These are phyloP conservation scores for Nothobranchius furzeri DNA, from an alignment of 2,113 vertebrate species.

Conservation along the genomic window DNA sequence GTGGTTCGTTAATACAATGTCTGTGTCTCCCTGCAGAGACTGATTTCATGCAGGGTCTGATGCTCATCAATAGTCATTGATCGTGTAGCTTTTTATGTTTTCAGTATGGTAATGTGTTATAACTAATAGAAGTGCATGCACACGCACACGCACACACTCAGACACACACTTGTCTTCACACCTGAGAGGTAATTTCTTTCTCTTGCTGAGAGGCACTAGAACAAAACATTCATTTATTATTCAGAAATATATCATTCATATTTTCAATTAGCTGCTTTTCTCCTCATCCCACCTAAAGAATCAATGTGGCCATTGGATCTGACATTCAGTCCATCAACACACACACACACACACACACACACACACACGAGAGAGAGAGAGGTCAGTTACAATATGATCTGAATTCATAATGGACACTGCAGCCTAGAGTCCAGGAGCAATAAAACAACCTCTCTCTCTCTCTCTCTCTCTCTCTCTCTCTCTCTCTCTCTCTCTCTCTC, in stretches of 20 bases:
- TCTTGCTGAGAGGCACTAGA: constrained; percentile 65
- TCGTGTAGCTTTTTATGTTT: constrained; percentile 47
- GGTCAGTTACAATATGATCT: constrained; percentile 63
- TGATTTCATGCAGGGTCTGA: constrained; percentile 39
- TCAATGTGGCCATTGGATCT: constrained; percentile 64
- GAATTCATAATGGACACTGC: constrained; percentile 53
- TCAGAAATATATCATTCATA: constrained; percentile 77
- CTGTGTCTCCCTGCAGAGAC: constrained; percentile 29
- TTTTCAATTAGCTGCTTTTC: constrained; percentile 74
- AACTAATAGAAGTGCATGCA: constrained; percentile 49
- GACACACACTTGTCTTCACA: constrained; percentile 44
- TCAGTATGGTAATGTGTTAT: constrained; percentile 61
- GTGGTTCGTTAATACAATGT: constrained; percentile 16
- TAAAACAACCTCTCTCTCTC: not conserved
- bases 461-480: no score
- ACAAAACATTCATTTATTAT: constrained; percentile 78
- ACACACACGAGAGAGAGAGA: constrained; percentile 29
- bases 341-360: constrained; percentile 14
- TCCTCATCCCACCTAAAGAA: constrained; percentile 69
- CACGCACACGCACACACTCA: constrained; percentile 31
- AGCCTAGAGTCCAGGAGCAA: constrained; percentile 13
- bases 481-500: no score
- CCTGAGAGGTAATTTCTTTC: constrained; percentile 73
- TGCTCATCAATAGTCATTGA: constrained; percentile 71
- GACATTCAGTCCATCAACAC: constrained; percentile 58